phyloP scores from a whole-genome alignment of 2,113 vertebrate species.

The Oreochromis tanganicae region DNA sequence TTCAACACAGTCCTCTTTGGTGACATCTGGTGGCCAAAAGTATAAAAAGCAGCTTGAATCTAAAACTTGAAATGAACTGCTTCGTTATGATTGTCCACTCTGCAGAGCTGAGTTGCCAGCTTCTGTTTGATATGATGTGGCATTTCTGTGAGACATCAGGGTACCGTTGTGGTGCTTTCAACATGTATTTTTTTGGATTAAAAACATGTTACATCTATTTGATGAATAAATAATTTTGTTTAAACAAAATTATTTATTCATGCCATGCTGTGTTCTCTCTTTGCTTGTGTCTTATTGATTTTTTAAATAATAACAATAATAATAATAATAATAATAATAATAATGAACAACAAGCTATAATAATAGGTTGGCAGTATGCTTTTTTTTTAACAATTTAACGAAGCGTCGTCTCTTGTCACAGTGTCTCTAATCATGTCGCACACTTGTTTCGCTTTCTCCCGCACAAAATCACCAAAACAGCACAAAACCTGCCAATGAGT shows the following conservation, averaged over 20 bases:
- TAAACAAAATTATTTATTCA: neutral
- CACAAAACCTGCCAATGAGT: too few species aligned
- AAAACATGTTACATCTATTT: neutral
- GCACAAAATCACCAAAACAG: neutral
- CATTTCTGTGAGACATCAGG: neutral
- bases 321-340: neutral
- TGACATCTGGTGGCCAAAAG: neutral
- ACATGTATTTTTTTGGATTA: neutral
- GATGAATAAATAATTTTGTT: neutral
- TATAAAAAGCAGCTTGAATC: neutral
- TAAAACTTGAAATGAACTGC: neutral
- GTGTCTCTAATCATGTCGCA: neutral
- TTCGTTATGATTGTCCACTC: neutral
- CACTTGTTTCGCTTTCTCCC: neutral
- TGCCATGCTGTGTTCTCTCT: neutral
- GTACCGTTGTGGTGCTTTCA: rapidly evolving
- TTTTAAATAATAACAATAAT: rapidly evolving
- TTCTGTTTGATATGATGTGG: neutral
- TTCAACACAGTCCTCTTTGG: neutral
- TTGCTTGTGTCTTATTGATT: neutral
- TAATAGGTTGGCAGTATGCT: neutral
- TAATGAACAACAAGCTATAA: neutral
- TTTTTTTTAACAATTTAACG: neutral
- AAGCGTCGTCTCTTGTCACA: neutral
- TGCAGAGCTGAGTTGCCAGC: neutral